Percentiles rank a stretch among this genome's conserved stretches.
phyloP scores from a whole-genome alignment of 2,888 invertebrate species.

The Frankliniella intonsa region DNA sequence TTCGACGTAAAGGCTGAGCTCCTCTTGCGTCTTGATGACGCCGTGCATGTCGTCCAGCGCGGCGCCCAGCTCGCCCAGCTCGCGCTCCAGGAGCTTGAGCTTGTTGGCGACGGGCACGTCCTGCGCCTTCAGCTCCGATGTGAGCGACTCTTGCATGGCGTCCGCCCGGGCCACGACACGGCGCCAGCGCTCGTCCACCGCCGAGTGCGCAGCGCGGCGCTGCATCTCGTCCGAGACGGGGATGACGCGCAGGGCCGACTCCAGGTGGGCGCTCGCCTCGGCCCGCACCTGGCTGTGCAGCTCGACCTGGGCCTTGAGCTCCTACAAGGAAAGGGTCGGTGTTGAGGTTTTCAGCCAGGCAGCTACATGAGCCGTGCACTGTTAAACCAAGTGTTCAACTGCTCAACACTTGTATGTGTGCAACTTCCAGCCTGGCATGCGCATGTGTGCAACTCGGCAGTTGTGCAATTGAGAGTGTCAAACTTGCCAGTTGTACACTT shows the following conservation, averaged over 20 bases:
- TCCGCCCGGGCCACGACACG: conserved; percentile 39
- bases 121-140: conserved; percentile 66
- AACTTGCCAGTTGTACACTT: too few relatives aligned
- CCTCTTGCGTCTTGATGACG: conserved; percentile 77
- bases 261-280: conserved; percentile 67
- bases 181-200: conserved; percentile 32
- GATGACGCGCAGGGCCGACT: conserved; percentile 70
- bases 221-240: conserved; percentile 80
- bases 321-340: conserved; percentile 47
- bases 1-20: conserved; percentile 74
- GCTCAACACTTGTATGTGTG: too few relatives aligned
- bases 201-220: conserved; percentile 48
- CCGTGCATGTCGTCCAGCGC: conserved; percentile 68
- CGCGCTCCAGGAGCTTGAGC: conserved; percentile 67
- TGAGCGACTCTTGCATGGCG: conserved; percentile 61
- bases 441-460: too few relatives aligned
- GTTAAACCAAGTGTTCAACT: too few relatives aligned
- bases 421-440: too few relatives aligned
- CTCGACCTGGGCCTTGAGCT: conserved; percentile 81
- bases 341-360: too few relatives aligned
- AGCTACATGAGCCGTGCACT: too few relatives aligned
- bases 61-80: conserved; percentile 66
- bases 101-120: conserved; percentile 72
- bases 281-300: conserved; percentile 71
- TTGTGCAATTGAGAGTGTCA: too few relatives aligned